Base-by-base conservation (phyloP, 1,140 invertebrate genomes). In the Neodiprion pinetum region DNA sequence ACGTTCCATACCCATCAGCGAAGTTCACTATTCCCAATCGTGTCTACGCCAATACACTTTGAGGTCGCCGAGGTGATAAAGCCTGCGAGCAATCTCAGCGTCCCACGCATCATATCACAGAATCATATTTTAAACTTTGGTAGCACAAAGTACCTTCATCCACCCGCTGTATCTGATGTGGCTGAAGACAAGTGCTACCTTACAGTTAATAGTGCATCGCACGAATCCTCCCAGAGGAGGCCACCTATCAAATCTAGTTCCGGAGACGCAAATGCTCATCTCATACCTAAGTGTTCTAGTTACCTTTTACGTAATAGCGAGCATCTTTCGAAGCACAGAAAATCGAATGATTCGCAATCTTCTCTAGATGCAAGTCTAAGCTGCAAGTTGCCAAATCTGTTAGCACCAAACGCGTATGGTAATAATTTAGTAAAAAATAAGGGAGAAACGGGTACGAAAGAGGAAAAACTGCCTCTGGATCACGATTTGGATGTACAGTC, bases 1-100 rank as follows among this genome's bases (percentile, higher is more conserved):
- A 89, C 86, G 65, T 88, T 88, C 75, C 87, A 89, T 50, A 85
- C 87, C 7, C 84, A 86, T 40, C 86, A 88, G 10, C 84, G 81
- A 0, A 40, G 70, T 11, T 75, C 75, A 47, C 65, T 76, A 10
- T 68, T 75, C 10, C 73, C 74, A 23, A 48, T 69, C 48, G 17
- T 7, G 9, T 75, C 85, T 48, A 72, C 80, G 21, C 81, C 83
- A 23, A 86, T 84, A 82, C 85, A 87, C 66, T 86, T 88, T 67
- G 86, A 88, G 69, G 85, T 87, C 17, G 79, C 84, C 17, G 87
- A 88, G 72, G 80, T 87, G 21, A 86, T 87, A 47, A 84, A 85
- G 49, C 85, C 86, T n/a, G 78, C 81, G 23, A 87, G 80, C 76
- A 88, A 88, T 75, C 71, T 88, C 17, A 86, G 86, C 73, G 86